Evolutionary conservation across 2,888 invertebrate species (phyloP), one percentile per base, ranked within the genome.

Genomic region (Campopleginae sp.): DNA sequence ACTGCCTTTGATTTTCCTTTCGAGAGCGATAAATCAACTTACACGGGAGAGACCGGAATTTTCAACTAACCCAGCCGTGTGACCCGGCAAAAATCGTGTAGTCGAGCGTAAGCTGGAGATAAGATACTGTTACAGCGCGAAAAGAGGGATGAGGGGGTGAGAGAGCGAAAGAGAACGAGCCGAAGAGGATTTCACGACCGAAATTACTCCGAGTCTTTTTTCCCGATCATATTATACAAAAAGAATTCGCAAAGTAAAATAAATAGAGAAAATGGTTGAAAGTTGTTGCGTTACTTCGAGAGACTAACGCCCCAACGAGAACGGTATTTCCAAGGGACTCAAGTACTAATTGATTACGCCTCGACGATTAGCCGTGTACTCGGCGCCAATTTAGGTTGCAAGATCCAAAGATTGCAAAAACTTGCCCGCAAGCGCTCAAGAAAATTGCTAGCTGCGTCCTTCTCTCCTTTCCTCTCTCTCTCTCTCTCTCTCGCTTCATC

Each of bases 321-420:
- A 6, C 63, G 46, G 58, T 72, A 66, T 48, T 71, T 23, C 70
- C 33, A 42, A 48, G 48, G 44, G 72, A 38, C 51, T 72, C 82
- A 38, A 84, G 81, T 77, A 86, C 88, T 91, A 92, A 92, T 92
- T 92, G 92, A 92, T 92, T 92, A 91, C 90, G 88, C 90, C 89
- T 87, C 87, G 83, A 83, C 91, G 91, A 91, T 92, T 91, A 91
- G 90, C 88, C 88, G 88, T 87, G 88, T 89, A 87, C 87, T 79
- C 78, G 48, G 77, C 85, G 87, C 90, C 90, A 91, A 91, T 91
- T 91, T 91, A 90, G 89, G 88, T 89, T 89, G 89, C 89, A 87
- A 89, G 90, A 89, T 90, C 88, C 88, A 88, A 87, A 88, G 90
- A 91, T 91, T 90, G 91, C 76, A 68, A 89, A 87, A 88, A 84